Percentiles rank a stretch among this genome's conserved stretches.
Evolutionary conservation across 2,888 invertebrate genomes (phyloP).

Genomic region (Heliconius sara): DNA sequence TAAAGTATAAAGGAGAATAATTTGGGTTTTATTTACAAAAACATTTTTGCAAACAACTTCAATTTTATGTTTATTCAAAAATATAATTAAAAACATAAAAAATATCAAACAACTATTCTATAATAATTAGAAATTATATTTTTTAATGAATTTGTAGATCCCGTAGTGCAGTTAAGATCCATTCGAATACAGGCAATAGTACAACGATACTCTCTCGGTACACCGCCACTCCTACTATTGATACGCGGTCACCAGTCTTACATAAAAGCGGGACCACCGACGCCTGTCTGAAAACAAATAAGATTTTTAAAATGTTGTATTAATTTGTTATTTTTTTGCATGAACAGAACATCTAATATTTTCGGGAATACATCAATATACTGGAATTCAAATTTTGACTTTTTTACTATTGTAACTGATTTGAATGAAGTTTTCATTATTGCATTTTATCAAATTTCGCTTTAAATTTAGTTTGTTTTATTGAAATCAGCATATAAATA

Average conservation of each 20-base stretch:
- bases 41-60: neutral
- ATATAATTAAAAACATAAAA: neutral
- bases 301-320: neutral
- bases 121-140: neutral
- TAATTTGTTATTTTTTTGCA: too few species aligned
- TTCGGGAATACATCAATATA: too few species aligned
- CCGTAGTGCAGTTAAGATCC: slow-evolving; percentile 52
- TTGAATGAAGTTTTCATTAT: too few species aligned
- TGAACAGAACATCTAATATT: too few species aligned
- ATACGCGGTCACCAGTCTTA: slow-evolving; percentile 54
- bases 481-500: too few species aligned
- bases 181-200: slow-evolving; percentile 62
- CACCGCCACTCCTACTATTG: slow-evolving; percentile 66
- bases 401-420: too few species aligned
- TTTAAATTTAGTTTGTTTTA: too few species aligned
- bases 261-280: slow-evolving; percentile 73
- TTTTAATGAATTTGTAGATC: slow-evolving; percentile 37
- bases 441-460: too few species aligned
- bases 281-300: slow-evolving; percentile 63
- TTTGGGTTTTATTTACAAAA: slow-evolving; percentile 39
- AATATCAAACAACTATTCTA: neutral
- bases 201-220: slow-evolving; percentile 65
- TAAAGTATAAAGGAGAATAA: slow-evolving; percentile 48
- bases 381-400: too few species aligned
- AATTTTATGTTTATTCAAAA: neutral